phyloP scores from a whole-genome alignment of 2,888 invertebrate species.

The Ferdinandea cuprea region DNA sequence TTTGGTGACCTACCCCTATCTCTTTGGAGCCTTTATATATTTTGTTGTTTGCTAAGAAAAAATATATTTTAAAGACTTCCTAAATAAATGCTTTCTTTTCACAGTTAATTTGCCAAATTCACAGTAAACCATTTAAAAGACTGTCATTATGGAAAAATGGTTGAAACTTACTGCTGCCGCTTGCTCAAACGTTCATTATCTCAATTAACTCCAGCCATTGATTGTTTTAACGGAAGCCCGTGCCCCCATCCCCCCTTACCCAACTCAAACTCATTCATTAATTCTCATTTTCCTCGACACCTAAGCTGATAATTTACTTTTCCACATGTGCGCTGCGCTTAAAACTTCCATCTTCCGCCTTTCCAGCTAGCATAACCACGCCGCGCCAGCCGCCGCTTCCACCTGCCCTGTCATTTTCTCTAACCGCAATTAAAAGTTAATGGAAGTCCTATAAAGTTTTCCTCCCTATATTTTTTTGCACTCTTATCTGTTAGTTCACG shows the following conservation, averaged over 20 bases:
- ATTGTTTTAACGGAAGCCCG: slow-evolving; percentile 30
- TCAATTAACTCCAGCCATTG: slow-evolving; percentile 23
- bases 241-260: neutral
- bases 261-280: slow-evolving; percentile 10
- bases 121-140: neutral
- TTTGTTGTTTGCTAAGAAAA: too few relatives aligned
- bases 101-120: too few relatives aligned
- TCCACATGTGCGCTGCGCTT: slow-evolving; percentile 26
- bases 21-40: too few relatives aligned
- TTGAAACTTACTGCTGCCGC: neutral
- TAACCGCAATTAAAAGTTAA: slow-evolving; percentile 75
- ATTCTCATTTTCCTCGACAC: slow-evolving; percentile 57
- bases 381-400: neutral
- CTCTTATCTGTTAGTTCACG: too few relatives aligned
- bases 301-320: slow-evolving; percentile 58
- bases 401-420: slow-evolving; percentile 31
- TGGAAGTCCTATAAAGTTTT: slow-evolving; percentile 68
- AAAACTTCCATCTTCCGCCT: too few relatives aligned
- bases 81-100: too few relatives aligned
- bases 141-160: neutral
- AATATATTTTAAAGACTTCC: too few relatives aligned
- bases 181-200: slow-evolving; percentile 14
- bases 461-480: slow-evolving; percentile 24
- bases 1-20: too few relatives aligned
- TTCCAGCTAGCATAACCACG: neutral